Evolutionary conservation across 2,888 invertebrate species (phyloP), one percentile per base, ranked within the genome.

Genomic region (Cantharis flavilabris): DNA sequence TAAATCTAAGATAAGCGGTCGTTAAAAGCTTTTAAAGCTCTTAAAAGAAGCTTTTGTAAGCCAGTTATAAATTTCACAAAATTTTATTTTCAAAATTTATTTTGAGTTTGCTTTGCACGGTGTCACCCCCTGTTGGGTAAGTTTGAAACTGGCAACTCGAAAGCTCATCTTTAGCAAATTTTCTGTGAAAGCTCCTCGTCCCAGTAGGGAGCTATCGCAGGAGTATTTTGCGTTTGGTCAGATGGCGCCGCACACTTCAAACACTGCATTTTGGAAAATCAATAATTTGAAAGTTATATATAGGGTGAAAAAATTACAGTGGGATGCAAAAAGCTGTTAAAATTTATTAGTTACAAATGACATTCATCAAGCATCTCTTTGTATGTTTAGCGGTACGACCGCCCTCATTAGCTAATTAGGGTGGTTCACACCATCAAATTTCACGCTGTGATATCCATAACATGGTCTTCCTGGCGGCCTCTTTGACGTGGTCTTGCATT

Each of bases 401-500:
- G 14, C 75, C 75, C 75, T 77, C 72, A 85, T 85, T 85, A 84
- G 83, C 82, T 85, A 85, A 85, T 85, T 85, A 85, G 84, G 81
- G 78, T 76, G 81, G 82, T 83, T 84, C 84, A 82, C 84, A 84
- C 84, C 80, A 81, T 79, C 82, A 79, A 83, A 85, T 85, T 85
- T 85, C 84, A 85, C 81, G 84, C 80, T 80, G 70, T 76, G 80
- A 79, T 76, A 78, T 76, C 80, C 79, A 72, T 72, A 79, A 80
- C 78, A 76, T 70, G 69, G 63, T 76, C 72, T 80, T 80, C 80
- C 80, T 77, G 80, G 80, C 80, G 81, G 80, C 71, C 69, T 78
- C 76, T 81, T 81, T 81, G 74, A 80, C 78, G 74, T 69, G 73
- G 63, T 79, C 72, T 49, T 69, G 11, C 33, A 14, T 75, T 76